These are phyloP conservation scores for Atractosteus spatula DNA, from an alignment of 2,113 vertebrate species.

Conservation along the genomic window DNA sequence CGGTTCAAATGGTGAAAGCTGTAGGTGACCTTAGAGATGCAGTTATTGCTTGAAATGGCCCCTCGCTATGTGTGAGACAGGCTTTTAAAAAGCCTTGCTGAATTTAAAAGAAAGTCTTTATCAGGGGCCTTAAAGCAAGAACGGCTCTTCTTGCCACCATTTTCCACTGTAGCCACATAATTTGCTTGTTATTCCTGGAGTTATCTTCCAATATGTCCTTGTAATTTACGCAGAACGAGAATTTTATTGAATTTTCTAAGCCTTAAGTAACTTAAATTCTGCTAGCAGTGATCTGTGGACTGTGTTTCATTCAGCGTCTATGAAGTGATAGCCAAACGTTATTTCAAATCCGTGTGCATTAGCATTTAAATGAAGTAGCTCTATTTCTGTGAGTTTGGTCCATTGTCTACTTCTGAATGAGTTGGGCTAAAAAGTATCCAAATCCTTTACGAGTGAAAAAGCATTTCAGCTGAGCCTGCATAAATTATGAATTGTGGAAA, in stretches of 20 bases:
- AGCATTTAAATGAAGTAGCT: slow-evolving; percentile 46
- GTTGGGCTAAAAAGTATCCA: slow-evolving; percentile 22
- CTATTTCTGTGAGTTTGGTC: slow-evolving; percentile 28
- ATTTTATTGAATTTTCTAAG: slow-evolving; percentile 24
- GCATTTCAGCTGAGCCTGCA: slow-evolving; percentile 12
- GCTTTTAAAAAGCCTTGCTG: not conserved
- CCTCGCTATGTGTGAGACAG: too few relatives aligned
- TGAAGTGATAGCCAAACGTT: slow-evolving; percentile 12
- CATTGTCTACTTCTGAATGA: slow-evolving; percentile 36
- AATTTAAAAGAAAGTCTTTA: not conserved
- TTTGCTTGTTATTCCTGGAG: slow-evolving; percentile 17
- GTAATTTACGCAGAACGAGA: slow-evolving; percentile 21
- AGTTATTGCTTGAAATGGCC: not conserved
- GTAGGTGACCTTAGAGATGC: not conserved
- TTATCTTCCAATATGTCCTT: slow-evolving; percentile 10
- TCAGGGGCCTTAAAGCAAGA: not conserved
- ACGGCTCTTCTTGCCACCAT: not conserved
- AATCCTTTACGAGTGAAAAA: slow-evolving; percentile 12
- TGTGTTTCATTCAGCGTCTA: not conserved
- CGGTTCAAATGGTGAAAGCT: too few relatives aligned
- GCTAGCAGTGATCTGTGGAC: slow-evolving; percentile 13
- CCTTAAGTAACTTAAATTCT: slow-evolving; percentile 13
- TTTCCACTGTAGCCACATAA: slow-evolving; percentile 8
- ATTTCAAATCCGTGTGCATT: slow-evolving; percentile 37
- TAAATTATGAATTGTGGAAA: slow-evolving; percentile 17